Percentiles rank a stretch among this genome's conserved stretches.
These are phyloP conservation scores for Operophtera brumata DNA, from an alignment of 2,888 invertebrate genomes.

Conservation along the genomic window DNA sequence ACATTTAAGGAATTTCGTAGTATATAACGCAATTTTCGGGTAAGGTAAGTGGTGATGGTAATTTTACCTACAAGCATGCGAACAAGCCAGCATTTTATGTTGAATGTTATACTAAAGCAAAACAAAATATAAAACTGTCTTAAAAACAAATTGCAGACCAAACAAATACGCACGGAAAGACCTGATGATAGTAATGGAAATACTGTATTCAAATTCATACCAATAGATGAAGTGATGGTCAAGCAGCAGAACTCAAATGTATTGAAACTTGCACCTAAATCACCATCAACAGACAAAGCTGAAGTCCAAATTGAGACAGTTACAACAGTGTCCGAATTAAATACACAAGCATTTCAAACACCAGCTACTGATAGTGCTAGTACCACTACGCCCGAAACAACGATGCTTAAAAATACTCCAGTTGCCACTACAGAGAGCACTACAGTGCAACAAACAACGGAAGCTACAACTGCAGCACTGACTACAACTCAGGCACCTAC, in stretches of 20 bases:
- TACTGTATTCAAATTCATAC: conserved; percentile 74
- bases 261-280: conserved; percentile 64
- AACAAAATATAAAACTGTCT: conserved; percentile 30
- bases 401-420: conserved; percentile 24
- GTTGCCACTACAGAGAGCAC: conserved; percentile 33
- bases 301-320: conserved; percentile 51
- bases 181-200: conserved; percentile 64
- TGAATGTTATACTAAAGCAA: not conserved
- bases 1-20: conserved; percentile 34
- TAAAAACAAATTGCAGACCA: conserved; percentile 70
- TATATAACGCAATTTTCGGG: conserved; percentile 21
- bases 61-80: conserved; percentile 7
- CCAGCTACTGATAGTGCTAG: conserved; percentile 40
- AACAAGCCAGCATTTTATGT: conserved; percentile 4
- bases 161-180: conserved; percentile 77
- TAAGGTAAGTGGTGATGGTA: conserved; percentile 67
- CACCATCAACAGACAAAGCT: conserved; percentile 43
- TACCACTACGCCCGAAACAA: conserved; percentile 28
- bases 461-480: conserved; percentile 21
- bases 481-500: conserved; percentile 32
- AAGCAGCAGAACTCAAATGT: conserved; percentile 64
- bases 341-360: conserved; percentile 34
- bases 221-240: conserved; percentile 69
- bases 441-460: conserved; percentile 22
- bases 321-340: conserved; percentile 28